These are phyloP conservation scores for Pissodes strobi DNA, from an alignment of 1,140 invertebrate species.

Conservation along the genomic window DNA sequence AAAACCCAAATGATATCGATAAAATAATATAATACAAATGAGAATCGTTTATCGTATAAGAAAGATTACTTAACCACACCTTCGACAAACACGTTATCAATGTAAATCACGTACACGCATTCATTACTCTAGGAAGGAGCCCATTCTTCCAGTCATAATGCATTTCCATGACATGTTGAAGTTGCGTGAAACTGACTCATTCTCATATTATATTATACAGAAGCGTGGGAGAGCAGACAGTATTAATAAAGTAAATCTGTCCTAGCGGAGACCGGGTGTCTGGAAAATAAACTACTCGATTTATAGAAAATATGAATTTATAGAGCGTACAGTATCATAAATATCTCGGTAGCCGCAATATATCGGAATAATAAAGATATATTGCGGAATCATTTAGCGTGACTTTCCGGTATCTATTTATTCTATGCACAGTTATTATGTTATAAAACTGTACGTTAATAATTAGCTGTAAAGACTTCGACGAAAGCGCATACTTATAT, in stretches of 20 bases:
- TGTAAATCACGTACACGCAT: background rate
- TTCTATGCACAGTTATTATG: too few species aligned
- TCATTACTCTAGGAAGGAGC: too few species aligned
- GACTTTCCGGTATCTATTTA: too few species aligned
- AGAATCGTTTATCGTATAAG: too few species aligned
- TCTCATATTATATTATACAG: background rate
- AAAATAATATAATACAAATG: too few species aligned
- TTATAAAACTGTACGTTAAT: too few species aligned
- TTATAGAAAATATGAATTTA: constrained; percentile 24
- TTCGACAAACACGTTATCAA: background rate
- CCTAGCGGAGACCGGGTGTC: background rate
- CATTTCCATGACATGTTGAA: constrained; percentile 3
- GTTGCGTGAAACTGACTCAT: background rate
- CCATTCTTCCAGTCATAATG: too few species aligned
- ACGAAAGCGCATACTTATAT: too few species aligned
- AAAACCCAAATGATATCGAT: too few species aligned
- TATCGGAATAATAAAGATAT: background rate
- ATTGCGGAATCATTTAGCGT: too few species aligned
- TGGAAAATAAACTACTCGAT: constrained; percentile 14
- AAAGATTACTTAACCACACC: too few species aligned
- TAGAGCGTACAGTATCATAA: constrained; percentile 11
- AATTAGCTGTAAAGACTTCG: too few species aligned
- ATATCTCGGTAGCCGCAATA: constrained; percentile 6
- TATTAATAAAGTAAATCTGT: constrained; percentile 5
- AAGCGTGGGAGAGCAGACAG: constrained; percentile 4